Evolutionary conservation across 2,797 vertebrate species (phyloP).

Genomic region (Pangasius djambal): DNA sequence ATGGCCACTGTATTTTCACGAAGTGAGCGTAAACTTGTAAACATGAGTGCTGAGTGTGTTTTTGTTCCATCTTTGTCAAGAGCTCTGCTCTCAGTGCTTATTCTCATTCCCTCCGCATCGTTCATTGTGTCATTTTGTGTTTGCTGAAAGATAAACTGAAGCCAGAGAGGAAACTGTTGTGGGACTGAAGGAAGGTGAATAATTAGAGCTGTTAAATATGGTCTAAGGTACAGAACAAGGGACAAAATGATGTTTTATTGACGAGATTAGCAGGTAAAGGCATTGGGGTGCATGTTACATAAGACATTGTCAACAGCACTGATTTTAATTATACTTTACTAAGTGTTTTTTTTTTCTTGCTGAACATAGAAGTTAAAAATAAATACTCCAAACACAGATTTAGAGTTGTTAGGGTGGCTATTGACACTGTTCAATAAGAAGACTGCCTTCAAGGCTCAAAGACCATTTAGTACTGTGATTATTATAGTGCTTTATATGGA

Average conservation of each 20-base stretch:
- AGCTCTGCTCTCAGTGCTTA: background rate
- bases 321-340: background rate
- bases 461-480: background rate
- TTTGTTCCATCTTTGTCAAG: background rate
- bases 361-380: background rate
- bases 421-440: background rate
- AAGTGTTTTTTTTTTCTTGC: background rate
- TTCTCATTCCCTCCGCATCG: background rate
- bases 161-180: slow-evolving; percentile 2
- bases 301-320: background rate
- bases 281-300: background rate
- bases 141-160: slow-evolving; percentile 2
- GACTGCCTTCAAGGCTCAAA: background rate
- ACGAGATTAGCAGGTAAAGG: background rate
- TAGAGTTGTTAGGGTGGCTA: background rate
- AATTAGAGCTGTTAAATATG: background rate
- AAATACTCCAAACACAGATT: background rate
- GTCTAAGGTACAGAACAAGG: background rate
- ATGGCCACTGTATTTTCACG: background rate
- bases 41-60: background rate
- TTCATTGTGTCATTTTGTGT: background rate
- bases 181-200: background rate
- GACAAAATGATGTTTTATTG: no score
- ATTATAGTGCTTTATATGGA: background rate
- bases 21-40: background rate